A percentile compares a stretch with the other conserved stretches of the same genome.
These are phyloP conservation scores for Phylloscopus trochiloides DNA, from an alignment of 2,113 vertebrate genomes.

Conservation along the genomic window DNA sequence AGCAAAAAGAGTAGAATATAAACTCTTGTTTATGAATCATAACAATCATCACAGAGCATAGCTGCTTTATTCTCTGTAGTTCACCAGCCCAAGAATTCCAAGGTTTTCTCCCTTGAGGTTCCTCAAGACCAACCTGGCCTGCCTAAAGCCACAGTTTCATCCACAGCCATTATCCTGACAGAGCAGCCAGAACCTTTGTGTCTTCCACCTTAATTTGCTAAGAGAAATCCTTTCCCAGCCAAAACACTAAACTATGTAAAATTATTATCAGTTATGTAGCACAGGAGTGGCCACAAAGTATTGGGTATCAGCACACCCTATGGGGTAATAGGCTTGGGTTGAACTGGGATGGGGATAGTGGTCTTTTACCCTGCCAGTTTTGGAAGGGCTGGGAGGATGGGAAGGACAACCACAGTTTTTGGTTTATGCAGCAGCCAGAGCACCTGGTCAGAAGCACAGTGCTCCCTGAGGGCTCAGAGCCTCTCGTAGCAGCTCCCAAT, in stretches of 20 bases:
- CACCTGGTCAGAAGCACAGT: neutral
- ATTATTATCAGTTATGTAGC: neutral
- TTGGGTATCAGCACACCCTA: neutral
- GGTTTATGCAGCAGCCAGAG: neutral
- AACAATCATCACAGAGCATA: neutral
- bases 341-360: neutral
- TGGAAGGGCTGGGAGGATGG: neutral
- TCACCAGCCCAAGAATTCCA: neutral
- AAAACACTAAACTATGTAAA: neutral
- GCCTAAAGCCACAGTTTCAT: neutral
- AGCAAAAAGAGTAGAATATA: neutral
- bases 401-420: neutral
- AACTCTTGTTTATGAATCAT: neutral
- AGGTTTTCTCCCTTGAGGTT: neutral
- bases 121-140: neutral
- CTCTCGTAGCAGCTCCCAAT: fast-evolving
- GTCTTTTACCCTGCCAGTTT: neutral
- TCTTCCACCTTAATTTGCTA: neutral
- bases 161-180: neutral
- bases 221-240: neutral
- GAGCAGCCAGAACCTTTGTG: neutral
- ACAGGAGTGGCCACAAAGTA: neutral
- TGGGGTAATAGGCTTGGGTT: neutral
- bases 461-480: neutral
- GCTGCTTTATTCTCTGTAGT: neutral